Base-by-base conservation (phyloP, 2,797 vertebrate genomes). In the Tiaroga cobitis region DNA sequence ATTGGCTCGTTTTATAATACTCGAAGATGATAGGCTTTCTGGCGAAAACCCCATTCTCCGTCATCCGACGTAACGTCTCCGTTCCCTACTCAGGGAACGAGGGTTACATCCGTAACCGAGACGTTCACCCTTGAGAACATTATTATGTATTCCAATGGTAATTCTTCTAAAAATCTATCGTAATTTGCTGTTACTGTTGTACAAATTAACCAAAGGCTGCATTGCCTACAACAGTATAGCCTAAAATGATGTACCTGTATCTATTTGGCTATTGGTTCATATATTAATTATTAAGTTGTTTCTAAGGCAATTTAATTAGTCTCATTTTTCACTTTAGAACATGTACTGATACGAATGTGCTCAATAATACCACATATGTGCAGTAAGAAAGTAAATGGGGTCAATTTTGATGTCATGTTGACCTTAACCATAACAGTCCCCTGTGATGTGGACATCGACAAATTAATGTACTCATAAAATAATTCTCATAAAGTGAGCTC, bases 401-500 rank as follows among this genome's bases (percentile, higher is more conserved):
- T 78, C 56, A 61, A 43, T 78, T 80, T 65, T 80, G 61, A 67
- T 67, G 46, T 67, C 61, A 67, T 7, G 10, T 32, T 32, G 78
- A 80, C 78, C 78, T 80, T 80, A 63, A 54, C 63, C 65, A 6
- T 39, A 69, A 69, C 11, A n/a, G 43, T 39, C 63, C 79, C 29
- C 21, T 51, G 26, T 49, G 77, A n/a, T 82, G 54, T 32, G 69
- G 7, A 43, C 16, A 6, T 37, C 13, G 3, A 19, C 49, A 21
- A 82, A 59, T 61, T 19, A 82, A 59, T 43, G 54, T 32, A 19
- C 69, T 73, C 34, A 24, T 82, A 72, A 82, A 56, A 72, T 29
- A 29, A 56, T 59, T 43, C 51, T 16, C 67, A 59, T 70, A 56
- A 81, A 72, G 39, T 61, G 16, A 72, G 37, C 19, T 72, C 26